Conservation (phyloP, 2,888 invertebrate genomes). For the Prostheceraeus crozeri region DNA sequence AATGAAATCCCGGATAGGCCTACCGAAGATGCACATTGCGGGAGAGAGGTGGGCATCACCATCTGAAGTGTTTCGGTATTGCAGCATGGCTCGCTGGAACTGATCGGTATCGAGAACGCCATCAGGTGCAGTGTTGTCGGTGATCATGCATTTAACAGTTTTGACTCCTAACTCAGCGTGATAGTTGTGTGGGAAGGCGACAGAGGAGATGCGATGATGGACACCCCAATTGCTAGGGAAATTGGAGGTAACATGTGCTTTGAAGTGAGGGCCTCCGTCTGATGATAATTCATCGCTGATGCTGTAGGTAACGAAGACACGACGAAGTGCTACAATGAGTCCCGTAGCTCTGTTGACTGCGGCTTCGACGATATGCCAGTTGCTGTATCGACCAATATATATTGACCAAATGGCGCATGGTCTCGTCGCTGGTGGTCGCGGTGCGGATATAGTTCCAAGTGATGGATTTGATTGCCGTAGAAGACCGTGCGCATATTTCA, state of each 20-base stretch:
- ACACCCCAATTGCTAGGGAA: neutral
- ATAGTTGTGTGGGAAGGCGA: conserved; percentile 7
- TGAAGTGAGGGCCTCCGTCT: neutral
- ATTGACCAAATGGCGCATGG: neutral
- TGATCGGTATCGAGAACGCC: conserved; percentile 41
- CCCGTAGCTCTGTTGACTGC: neutral
- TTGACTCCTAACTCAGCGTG: neutral
- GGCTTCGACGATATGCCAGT: neutral
- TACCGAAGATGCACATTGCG: conserved; percentile 39
- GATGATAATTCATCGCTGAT: neutral
- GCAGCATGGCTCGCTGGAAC: conserved; percentile 25
- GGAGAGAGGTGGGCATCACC: conserved; percentile 43
- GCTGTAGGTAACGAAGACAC: neutral
- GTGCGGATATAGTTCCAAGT: conserved; percentile 9
- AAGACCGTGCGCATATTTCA: too few relatives aligned
- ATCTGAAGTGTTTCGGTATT: conserved; percentile 43
- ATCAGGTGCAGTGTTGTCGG: conserved; percentile 25
- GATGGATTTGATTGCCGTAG: conserved; percentile 20
- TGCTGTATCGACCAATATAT: conserved; percentile 7
- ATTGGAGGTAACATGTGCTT: neutral
- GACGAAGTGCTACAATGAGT: neutral
- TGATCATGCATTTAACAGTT: neutral
- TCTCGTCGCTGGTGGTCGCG: neutral
- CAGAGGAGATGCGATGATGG: neutral
- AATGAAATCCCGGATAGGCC: conserved; percentile 8